A percentile compares a stretch with the other conserved stretches of the same genome.
phyloP scores from a whole-genome alignment of 2,113 vertebrate genomes.

The Setophaga coronata region DNA sequence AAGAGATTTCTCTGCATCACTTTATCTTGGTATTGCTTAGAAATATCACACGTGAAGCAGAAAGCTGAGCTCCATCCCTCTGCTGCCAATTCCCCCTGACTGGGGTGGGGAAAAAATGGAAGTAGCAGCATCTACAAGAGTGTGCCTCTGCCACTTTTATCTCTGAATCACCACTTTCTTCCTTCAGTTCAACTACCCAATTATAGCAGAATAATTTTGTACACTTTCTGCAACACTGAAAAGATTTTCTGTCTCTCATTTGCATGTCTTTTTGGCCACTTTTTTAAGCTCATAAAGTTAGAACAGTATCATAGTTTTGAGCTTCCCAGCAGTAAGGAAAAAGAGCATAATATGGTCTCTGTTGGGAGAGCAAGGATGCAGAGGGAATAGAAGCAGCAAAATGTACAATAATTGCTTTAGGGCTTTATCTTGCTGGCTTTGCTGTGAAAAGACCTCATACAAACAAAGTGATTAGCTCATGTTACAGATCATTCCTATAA shows the following conservation, averaged over 20 bases:
- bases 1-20: not conserved
- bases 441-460: not conserved
- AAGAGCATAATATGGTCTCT: not conserved
- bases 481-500: not conserved
- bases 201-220: slow-evolving; percentile 17
- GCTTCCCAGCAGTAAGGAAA: not conserved
- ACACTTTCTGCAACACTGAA: not conserved
- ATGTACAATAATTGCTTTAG: slow-evolving; percentile 7
- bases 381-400: not conserved
- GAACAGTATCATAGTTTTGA: slow-evolving; percentile 1
- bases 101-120: not conserved
- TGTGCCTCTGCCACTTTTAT: not conserved
- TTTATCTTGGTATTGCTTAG: not conserved
- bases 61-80: not conserved
- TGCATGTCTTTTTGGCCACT: slow-evolving; percentile 32
- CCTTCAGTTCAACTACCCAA: slow-evolving; percentile 18
- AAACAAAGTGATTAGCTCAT: not conserved
- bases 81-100: not conserved
- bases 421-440: not conserved
- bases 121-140: not conserved
- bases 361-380: not conserved
- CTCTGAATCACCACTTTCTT: slow-evolving; percentile 32
- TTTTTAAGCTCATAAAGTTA: slow-evolving; percentile 11
- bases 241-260: slow-evolving; percentile 6
- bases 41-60: not conserved